phyloP scores from a whole-genome alignment of 2,888 invertebrate genomes.

The Venusia cambrica region DNA sequence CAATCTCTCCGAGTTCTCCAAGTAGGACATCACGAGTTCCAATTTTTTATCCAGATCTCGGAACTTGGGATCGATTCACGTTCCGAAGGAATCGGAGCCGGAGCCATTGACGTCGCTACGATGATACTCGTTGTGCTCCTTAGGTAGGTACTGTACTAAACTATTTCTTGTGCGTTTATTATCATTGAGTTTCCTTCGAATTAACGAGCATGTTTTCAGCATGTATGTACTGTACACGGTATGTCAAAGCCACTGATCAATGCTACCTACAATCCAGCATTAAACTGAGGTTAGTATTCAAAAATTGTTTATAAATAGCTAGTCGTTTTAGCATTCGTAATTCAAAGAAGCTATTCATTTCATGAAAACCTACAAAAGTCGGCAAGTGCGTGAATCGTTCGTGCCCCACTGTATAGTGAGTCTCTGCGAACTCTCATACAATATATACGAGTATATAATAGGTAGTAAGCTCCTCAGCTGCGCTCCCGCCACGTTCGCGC shows the following conservation, averaged over 20 bases:
- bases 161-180: too few species aligned
- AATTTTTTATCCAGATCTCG: constrained; percentile 76
- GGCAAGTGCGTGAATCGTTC: constrained; percentile 21
- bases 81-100: constrained; percentile 53
- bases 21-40: constrained; percentile 2
- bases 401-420: constrained; percentile 22
- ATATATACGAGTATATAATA: constrained; percentile 28
- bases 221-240: too few species aligned
- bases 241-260: too few species aligned
- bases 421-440: constrained; percentile 21
- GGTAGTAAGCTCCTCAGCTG: constrained; percentile 31
- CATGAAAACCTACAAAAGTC: constrained; percentile 21
- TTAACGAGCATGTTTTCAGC: too few species aligned
- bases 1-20: background rate
- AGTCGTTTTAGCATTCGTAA: too few species aligned
- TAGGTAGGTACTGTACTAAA: too few species aligned
- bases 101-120: too few species aligned
- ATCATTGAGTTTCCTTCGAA: too few species aligned
- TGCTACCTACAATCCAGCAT: too few species aligned
- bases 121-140: too few species aligned
- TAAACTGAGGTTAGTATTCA: too few species aligned
- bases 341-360: constrained; percentile 1
- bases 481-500: constrained; percentile 29
- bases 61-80: constrained; percentile 63
- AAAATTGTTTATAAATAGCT: too few species aligned